Conservation (phyloP, 2,113 vertebrate genomes). For the Pelvicachromis taeniatus region DNA sequence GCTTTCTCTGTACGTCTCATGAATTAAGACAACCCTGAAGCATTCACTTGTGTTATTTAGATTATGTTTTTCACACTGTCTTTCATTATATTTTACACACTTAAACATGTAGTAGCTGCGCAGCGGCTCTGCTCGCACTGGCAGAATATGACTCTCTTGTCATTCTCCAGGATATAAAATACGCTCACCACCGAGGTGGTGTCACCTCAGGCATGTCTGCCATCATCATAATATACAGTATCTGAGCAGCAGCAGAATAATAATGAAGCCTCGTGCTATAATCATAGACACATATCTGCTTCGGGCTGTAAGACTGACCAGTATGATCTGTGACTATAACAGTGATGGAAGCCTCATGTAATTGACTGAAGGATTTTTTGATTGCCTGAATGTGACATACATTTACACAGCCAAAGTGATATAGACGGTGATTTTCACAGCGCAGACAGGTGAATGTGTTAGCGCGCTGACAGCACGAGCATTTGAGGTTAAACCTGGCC, state of each 20-base stretch:
- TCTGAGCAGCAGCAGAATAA: conserved; percentile 19
- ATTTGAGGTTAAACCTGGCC: conserved; percentile 46
- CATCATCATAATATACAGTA: conserved; percentile 49
- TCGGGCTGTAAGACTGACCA: neutral
- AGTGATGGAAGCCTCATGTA: conserved; percentile 31
- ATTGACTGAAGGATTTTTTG: conserved; percentile 41
- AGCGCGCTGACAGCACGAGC: neutral
- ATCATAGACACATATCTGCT: neutral
- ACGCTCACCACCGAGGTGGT: neutral
- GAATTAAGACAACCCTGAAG: neutral
- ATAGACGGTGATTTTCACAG: conserved; percentile 28
- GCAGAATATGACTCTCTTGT: neutral
- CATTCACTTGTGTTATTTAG: neutral
- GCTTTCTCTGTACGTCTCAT: neutral
- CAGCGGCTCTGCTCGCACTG: neutral
- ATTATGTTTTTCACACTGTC: neutral
- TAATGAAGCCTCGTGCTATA: conserved; percentile 8
- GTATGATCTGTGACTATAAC: conserved; percentile 19
- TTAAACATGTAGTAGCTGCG: neutral
- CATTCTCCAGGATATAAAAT: conserved; percentile 26
- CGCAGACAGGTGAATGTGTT: conserved; percentile 17
- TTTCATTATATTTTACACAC: conserved; percentile 4
- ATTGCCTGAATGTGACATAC: conserved; percentile 46
- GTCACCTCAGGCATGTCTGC: conserved; percentile 32
- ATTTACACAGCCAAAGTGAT: conserved; percentile 41